A percentile compares a stretch with the other conserved stretches of the same genome.
phyloP scores from a whole-genome alignment of 30 jellyfish, hydroid and myxozoan genomes.

The Aurelia aurita region DNA sequence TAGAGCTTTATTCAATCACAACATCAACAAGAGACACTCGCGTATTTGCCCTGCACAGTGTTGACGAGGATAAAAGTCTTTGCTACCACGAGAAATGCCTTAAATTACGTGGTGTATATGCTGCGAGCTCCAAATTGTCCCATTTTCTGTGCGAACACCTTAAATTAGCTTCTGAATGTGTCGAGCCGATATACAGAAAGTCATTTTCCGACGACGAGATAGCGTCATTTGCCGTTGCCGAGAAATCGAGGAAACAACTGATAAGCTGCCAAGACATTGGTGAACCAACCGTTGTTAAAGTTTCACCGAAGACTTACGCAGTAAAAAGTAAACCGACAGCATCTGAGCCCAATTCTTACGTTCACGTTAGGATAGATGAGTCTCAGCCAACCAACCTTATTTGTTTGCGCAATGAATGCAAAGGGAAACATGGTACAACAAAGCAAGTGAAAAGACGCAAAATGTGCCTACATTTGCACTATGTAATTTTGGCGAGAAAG shows the following conservation, averaged over 20 bases:
- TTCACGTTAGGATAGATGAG: background rate
- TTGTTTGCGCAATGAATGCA: constrained; percentile 5
- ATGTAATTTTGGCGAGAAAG: background rate
- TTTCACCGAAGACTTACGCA: background rate
- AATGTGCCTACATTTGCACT: constrained; percentile 4
- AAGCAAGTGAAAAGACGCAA: constrained; percentile 8
- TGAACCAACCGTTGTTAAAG: constrained; percentile 6
- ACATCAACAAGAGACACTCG: constrained; percentile 13
- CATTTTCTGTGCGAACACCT: background rate
- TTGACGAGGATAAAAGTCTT: background rate
- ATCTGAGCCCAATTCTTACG: background rate
- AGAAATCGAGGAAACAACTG: background rate
- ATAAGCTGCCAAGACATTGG: constrained; percentile 4
- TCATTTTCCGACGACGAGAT: constrained; percentile 5
- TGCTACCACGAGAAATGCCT: constrained; percentile 8
- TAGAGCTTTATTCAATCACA: background rate
- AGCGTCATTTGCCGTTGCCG: constrained; percentile 15
- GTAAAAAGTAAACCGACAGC: constrained; percentile 1
- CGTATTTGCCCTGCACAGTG: background rate
- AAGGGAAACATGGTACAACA: constrained; percentile 12
- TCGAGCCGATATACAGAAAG: background rate
- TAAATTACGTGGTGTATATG: background rate
- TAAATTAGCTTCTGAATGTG: background rate
- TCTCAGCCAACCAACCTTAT: constrained; percentile 13
- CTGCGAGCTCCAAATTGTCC: constrained; percentile 1